Conservation (phyloP, 2,888 invertebrate species). For the Drosophila nigricruria region DNA sequence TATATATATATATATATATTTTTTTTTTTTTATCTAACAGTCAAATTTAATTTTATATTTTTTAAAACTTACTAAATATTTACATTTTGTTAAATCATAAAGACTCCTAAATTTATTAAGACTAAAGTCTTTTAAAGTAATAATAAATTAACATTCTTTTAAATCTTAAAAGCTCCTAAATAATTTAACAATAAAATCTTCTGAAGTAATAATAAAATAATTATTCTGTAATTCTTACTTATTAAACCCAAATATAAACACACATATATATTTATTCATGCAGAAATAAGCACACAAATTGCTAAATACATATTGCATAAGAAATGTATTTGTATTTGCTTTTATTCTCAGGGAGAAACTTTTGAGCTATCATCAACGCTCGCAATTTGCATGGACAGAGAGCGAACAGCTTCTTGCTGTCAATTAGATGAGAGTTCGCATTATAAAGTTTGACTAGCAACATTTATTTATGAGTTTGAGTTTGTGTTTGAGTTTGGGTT, state of each 20-base stretch:
- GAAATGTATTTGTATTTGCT: constrained; percentile 1
- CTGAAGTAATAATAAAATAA: no score
- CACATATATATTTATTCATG: neutral
- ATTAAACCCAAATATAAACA: neutral
- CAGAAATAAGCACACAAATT: neutral
- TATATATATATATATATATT: no score
- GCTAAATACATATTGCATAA: constrained; percentile 4
- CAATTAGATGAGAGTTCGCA: constrained; percentile 21
- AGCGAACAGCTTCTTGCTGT: constrained; percentile 6
- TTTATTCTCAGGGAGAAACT: constrained; percentile 7
- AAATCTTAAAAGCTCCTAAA: no score
- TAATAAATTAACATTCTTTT: no score
- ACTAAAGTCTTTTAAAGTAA: no score
- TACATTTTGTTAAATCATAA: no score
- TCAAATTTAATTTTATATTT: no score
- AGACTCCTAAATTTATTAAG: no score
- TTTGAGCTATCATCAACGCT: neutral
- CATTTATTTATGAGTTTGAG: constrained; percentile 42
- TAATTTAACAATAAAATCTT: no score
- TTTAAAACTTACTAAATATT: no score
- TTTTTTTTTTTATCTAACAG: no score
- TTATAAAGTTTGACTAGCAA: constrained; percentile 28
- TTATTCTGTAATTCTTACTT: neutral
- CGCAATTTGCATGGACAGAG: neutral
- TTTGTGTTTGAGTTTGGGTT: constrained; percentile 17